Conservation (phyloP, 1,140 invertebrate genomes). For the Platorchestia sp. region DNA sequence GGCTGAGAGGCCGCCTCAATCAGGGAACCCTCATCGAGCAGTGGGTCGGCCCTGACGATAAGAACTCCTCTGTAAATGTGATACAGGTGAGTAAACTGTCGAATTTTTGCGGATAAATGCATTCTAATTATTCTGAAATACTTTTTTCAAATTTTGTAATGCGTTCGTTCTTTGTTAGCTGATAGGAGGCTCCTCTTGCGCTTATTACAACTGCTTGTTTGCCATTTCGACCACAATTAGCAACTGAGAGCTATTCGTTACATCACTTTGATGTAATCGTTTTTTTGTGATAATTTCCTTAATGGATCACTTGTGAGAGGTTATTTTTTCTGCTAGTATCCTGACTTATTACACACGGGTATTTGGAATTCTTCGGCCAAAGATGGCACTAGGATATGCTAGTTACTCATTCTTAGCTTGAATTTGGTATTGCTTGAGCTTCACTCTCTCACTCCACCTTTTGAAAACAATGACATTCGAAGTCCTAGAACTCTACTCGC, state of each 20-base stretch:
- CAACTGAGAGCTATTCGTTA: too few relatives aligned
- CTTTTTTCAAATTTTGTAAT: background rate
- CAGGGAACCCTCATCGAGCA: constrained; percentile 83
- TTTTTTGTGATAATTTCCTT: too few relatives aligned
- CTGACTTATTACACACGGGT: too few relatives aligned
- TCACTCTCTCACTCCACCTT: background rate
- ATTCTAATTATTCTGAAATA: background rate
- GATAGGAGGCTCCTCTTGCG: background rate
- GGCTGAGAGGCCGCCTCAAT: constrained; percentile 80
- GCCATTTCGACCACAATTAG: too few relatives aligned
- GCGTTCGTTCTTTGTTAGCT: background rate
- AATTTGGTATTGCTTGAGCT: background rate
- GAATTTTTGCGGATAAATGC: background rate
- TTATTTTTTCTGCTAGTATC: too few relatives aligned
- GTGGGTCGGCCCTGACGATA: constrained; percentile 88
- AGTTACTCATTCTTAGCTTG: background rate
- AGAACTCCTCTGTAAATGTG: constrained; percentile 87
- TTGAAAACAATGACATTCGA: background rate
- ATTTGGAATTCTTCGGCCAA: background rate
- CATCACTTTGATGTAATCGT: too few relatives aligned
- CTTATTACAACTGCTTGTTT: background rate
- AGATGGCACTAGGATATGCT: background rate
- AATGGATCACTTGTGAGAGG: too few relatives aligned
- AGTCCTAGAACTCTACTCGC: background rate
- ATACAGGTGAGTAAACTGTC: constrained; percentile 78